Evolutionary conservation across 2,888 invertebrate genomes (phyloP), one percentile per base, ranked within the genome.

Genomic region (Coremacera marginata): DNA sequence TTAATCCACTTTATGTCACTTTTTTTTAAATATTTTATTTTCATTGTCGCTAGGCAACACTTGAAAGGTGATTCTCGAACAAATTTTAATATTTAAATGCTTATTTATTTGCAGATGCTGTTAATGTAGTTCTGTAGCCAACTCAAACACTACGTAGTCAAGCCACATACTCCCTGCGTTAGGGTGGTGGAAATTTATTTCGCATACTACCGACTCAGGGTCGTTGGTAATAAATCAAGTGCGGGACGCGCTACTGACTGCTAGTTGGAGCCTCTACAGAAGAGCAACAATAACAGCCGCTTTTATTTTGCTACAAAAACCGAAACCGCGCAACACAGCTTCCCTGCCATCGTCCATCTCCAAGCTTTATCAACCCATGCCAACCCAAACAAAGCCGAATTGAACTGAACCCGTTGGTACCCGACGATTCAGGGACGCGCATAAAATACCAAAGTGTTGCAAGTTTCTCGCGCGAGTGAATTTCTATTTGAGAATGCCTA

Each of bases 181-280:
- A 37, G 22, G 31, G 60, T 19, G 19, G 67, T 73, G 52, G 44
- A 77, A 77, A 77, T 74, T 70, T 65, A 78, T 75, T 71, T 75
- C 67, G 51, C 70, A 75, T 70, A 49, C 77, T 71, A 65, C 49
- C 34, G 14, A 37, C 72, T 51, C 79, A 80, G 82, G 80, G 80
- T 81, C 81, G 80, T 79, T 70, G 67, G 77, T 72, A 81, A 82
- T 81, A 82, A 82, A 82, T 82, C 81, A 82, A 78, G 78, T 79
- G 78, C 77, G 78, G 79, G 78, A 80, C 78, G 78, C 71, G 65
- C 67, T 34, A 37, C 71, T 60, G 72, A 57, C 82, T 79, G 79
- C 80, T 79, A 80, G 79, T 78, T 77, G 76, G 76, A 75, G 80
- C 78, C 78, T 77, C 72, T 75, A 78, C 68, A 72, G 77, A 63